Base-by-base conservation (phyloP, 2,113 vertebrate genomes). In the Galbula dea region DNA sequence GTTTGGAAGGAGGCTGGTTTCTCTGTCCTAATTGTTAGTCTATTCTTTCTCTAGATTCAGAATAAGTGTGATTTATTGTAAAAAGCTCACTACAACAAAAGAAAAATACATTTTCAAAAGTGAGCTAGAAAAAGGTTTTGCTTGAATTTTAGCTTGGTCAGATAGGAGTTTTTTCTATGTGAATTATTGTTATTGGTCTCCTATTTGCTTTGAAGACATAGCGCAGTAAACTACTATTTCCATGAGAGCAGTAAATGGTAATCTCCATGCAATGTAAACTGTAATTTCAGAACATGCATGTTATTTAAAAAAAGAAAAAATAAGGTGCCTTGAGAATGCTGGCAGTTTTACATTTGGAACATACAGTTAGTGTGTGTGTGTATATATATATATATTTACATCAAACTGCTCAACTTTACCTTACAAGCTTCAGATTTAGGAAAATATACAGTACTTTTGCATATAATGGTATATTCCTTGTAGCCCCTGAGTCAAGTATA, bases 401-500 rank as follows among this genome's bases (percentile, higher is more conserved):
- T 96, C 86, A 86, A 98, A 97, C 93, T 97, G 97, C 95, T 97
- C 95, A 97, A 83, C 95, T 95, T 97, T 97, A 97, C 97, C 98
- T 88, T 98, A 98, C 98, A 98, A 98, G 99, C 98, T 97, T 98
- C 98, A 98, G 97, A 97, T 98, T 98, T 98, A 98, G 98, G 98
- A 98, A 98, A 98, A 98, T 98, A 97, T 97, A 98, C 98, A 98
- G 98, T 98, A 98, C 98, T 98, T 98, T 98, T 99, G 98, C 98
- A 98, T 98, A 98, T 98, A 98, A 98, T 98, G 98, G 96, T 98
- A 98, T 88, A 98, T 98, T 98, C 97, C 97, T 95, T 97, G 77
- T 98, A 98, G 98, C 98, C 99, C 98, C 99, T 99, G 99, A 99
- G 99, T 99, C 98, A 98, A 98, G 98, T 98, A 98, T 98, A 98